These are phyloP conservation scores for Eudemis profundana DNA, from an alignment of 2,888 invertebrate species.

Conservation along the genomic window DNA sequence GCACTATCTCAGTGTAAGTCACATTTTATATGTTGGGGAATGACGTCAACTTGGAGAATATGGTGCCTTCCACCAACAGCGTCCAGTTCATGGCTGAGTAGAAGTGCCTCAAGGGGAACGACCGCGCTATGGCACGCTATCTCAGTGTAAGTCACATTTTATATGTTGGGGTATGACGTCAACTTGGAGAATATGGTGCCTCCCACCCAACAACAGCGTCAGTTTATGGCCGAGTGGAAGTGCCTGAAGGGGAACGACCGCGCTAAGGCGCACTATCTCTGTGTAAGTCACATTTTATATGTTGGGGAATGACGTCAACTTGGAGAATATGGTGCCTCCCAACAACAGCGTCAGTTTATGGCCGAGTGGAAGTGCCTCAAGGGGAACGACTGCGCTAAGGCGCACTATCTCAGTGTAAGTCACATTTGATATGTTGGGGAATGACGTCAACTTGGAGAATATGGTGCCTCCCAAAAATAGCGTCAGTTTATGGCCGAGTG, in stretches of 20 bases:
- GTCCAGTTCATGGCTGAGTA: conserved; percentile 88
- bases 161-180: too few relatives aligned
- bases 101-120: conserved; percentile 82
- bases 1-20: conserved; percentile 83
- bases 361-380: conserved; percentile 86
- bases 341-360: conserved; percentile 88
- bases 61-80: conserved; percentile 84
- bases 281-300: conserved; percentile 68
- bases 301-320: too few relatives aligned
- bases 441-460: background rate
- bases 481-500: background rate
- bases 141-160: conserved; percentile 82
- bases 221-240: too few relatives aligned
- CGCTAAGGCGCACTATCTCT: conserved; percentile 68
- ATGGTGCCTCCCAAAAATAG: background rate
- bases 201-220: too few relatives aligned
- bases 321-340: conserved; percentile 70
- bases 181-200: too few relatives aligned
- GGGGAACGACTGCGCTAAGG: conserved; percentile 75
- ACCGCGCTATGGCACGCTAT: conserved; percentile 83
- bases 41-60: conserved; percentile 40
- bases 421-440: conserved; percentile 5
- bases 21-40: background rate
- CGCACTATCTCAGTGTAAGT: conserved; percentile 86
- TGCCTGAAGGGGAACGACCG: too few relatives aligned